Base-by-base conservation (phyloP, 2,888 invertebrate genomes). In the Temnothorax rugatulus region DNA sequence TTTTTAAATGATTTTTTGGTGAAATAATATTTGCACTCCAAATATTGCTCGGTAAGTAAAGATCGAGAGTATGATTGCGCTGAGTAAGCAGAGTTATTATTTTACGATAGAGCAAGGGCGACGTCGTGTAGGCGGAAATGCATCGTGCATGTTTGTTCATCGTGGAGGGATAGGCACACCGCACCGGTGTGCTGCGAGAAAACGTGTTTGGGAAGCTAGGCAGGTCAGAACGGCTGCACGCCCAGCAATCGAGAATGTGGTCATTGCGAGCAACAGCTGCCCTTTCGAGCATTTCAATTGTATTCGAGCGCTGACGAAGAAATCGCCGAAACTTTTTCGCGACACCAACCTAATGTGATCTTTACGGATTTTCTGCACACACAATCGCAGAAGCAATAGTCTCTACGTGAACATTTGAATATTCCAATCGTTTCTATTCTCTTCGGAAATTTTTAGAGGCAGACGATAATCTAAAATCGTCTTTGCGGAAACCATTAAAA, bases 211-310 rank as follows among this genome's bases (percentile, higher is more conserved):
- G 89, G 86, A 91, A 88, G 87, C 88, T 89, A 89, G 85, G 87
- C 85, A 84, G 86, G 86, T 84, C 38, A 18, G 87, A 85, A 87
- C 88, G 88, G 87, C 87, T 91, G 89, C 89, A 89, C 87, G 88
- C 83, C 85, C 77, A 81, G 87, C 90, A 74, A 89, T 88, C 92
- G 90, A 88, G 87, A 54, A 44, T 29, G 29, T 88, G 93, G 93
- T 92, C 94, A 92, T 89, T 91, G 87, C 83, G 71, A 86, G 87
- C 85, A 91, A 91, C 94, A 94, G 94, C 94, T 94, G 94, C 90
- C 92, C 87, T 86, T 89, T 90, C 76, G 82, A 88, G 68, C 82
- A 82, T 84, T 90, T 91, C 89, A 87, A 85, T 87, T 88, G 87
- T 87, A 88, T 38, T 71, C 71, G 86, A 74, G 81, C 83, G 84